Evolutionary conservation across 2,797 vertebrate genomes (phyloP).

Genomic region (Lagorchestes hirsutus): DNA sequence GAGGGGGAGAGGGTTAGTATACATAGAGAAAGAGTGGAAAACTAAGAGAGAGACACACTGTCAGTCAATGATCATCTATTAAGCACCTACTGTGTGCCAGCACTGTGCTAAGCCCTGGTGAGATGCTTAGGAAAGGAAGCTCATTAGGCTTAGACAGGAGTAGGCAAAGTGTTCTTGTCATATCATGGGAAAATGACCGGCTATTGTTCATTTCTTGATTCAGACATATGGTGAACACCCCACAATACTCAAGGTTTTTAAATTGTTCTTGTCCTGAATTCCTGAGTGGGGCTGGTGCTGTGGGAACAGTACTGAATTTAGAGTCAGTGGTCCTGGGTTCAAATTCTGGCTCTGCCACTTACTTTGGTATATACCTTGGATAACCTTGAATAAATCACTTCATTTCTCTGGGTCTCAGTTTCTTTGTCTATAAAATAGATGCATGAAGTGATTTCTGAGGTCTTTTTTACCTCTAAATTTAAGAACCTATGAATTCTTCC

Average conservation of each 20-base stretch:
- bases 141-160: not conserved
- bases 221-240: not conserved
- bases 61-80: not conserved
- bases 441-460: not conserved
- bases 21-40: not conserved
- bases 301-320: not conserved
- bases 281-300: not conserved
- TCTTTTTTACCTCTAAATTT: not conserved
- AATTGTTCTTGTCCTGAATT: not conserved
- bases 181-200: not conserved
- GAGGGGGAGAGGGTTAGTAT: not conserved
- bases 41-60: not conserved
- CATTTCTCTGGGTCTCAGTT: not conserved
- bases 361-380: not conserved
- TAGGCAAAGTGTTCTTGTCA: not conserved
- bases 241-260: not conserved
- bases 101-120: not conserved
- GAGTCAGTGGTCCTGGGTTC: not conserved
- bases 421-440: not conserved
- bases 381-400: not conserved
- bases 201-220: not conserved
- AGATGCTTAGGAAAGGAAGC: not conserved
- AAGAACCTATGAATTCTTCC: not conserved
- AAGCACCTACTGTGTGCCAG: not conserved
- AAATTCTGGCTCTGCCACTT: not conserved